These are phyloP conservation scores for Aphidoletes aphidimyza DNA, from an alignment of 2,888 invertebrate genomes.

Conservation along the genomic window DNA sequence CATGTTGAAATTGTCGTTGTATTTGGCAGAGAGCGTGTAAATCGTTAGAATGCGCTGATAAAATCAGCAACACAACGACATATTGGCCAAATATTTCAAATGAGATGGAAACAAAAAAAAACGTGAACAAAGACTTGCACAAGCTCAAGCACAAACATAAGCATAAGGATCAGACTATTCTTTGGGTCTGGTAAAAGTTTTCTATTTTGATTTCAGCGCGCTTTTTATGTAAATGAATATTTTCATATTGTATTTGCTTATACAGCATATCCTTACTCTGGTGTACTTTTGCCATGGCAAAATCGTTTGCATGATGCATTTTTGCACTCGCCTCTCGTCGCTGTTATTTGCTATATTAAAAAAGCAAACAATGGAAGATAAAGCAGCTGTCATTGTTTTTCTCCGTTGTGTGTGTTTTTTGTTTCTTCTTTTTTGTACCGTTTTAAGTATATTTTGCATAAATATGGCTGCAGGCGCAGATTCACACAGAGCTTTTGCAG, in stretches of 20 bases:
- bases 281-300: background rate
- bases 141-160: no score
- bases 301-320: constrained; percentile 39
- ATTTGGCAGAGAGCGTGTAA: background rate
- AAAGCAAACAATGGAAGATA: constrained; percentile 51
- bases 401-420: background rate
- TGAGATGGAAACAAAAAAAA: background rate
- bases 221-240: constrained; percentile 48
- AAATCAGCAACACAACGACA: background rate
- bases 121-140: background rate
- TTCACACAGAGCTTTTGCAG: constrained; percentile 40
- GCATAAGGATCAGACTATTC: background rate
- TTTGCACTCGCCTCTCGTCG: constrained; percentile 30
- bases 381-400: constrained; percentile 52
- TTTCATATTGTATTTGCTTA: constrained; percentile 44
- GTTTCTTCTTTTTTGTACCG: background rate
- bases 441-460: constrained; percentile 26
- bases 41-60: background rate
- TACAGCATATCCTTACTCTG: background rate
- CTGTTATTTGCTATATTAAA: constrained; percentile 9
- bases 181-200: background rate
- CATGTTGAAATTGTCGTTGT: background rate
- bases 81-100: constrained; percentile 13
- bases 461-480: constrained; percentile 47
- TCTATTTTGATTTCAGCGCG: constrained; percentile 35